Base-by-base conservation (phyloP, 2,797 vertebrate genomes). In the Amblyraja radiata region DNA sequence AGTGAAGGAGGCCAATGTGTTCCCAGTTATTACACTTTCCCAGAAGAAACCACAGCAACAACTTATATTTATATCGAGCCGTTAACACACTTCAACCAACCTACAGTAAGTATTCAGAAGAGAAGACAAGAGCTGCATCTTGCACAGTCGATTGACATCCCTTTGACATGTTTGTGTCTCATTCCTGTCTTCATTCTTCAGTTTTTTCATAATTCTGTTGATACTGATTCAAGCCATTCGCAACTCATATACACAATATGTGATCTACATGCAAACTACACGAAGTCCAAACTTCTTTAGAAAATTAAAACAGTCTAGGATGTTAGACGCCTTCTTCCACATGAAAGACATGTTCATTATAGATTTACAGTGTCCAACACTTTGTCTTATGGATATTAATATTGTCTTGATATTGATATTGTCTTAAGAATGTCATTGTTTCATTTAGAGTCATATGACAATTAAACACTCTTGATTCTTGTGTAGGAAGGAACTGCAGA, bases 231-330 rank as follows among this genome's bases (percentile, higher is more conserved):
- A 88, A 88, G 1, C 63, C 6, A 86, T 8, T 65, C 83, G 63
- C n/a, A 65, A 86, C 83, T 65, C 32, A 88, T 68, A 9, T 88
- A 88, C n/a, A 68, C 21, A 88, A 36, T 54, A 54, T 54, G 46
- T 54, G 46, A 54, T 54, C 46, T 32, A 84, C 93, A 93, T 94
- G 78, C 76, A 74, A 90, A 74, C 73, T 61, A 54, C 28, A 86
- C 58, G 74, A 32, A 93, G 79, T 93, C 36, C 61, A 16, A 93
- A 78, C 5, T 88, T 36, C 39, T 77, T 58, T 23, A 39, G 71
- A 28, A 79, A 80, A 93, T 68, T 36, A 10, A 88, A 68, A 21
- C 63, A 39, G 63, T 88, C 61, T 18, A 16, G 63, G n/a, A 88
- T 68, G 63, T 68, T 88, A 68, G n/a, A 68, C 68, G 65, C 21